Evolutionary conservation across 2,113 vertebrate species (phyloP), one percentile per base, ranked within the genome.

Genomic region (Nothoprocta perdicaria): DNA sequence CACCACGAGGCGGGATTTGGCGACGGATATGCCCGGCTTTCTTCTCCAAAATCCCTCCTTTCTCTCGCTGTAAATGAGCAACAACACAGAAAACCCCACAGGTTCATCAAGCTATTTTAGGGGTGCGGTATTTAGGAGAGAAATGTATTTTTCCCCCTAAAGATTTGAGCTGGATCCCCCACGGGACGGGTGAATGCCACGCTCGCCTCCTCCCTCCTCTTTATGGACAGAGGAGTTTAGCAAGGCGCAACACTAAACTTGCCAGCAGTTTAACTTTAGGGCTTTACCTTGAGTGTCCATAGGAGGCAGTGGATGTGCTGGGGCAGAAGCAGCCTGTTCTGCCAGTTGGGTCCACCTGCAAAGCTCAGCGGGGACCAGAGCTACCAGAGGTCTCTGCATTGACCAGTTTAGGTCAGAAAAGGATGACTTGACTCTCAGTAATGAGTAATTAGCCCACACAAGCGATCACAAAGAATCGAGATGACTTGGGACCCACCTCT

Each of bases 1-100:
- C 91, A 86, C 65, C 65, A 68, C 38, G 63, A 74, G 24, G 6
- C 76, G 74, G 52, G 82, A 58, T 90, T 93, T 63, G 77, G 73
- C 84, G 89, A 82, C 13, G 6, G 35, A 33, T 45, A 46, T 0
- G 12, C 13, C 16, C 1, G 0, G 38, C 67, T 67, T 84, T 69
- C 31, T 84, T 69, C 33, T 60, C 82, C 40, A 19, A 46, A 41
- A 68, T 10, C 68, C 9, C 23, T 80, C 92, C 53, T 84, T 79
- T 41, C 67, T 94, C 71, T 78, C 14, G 31, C 55, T 88, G 61
- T 79, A 83, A 26, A 12, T 0, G 10, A 79, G 3, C 5, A 45
- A 21, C 24, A 50, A 27, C 3, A 65, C 69, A 86, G 65, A 85
- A 88, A 88, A 24, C 53, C 58, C 31, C n/a, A 5, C 8, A 9